These are phyloP conservation scores for Erynnis tages DNA, from an alignment of 2,888 invertebrate genomes.

Conservation along the genomic window DNA sequence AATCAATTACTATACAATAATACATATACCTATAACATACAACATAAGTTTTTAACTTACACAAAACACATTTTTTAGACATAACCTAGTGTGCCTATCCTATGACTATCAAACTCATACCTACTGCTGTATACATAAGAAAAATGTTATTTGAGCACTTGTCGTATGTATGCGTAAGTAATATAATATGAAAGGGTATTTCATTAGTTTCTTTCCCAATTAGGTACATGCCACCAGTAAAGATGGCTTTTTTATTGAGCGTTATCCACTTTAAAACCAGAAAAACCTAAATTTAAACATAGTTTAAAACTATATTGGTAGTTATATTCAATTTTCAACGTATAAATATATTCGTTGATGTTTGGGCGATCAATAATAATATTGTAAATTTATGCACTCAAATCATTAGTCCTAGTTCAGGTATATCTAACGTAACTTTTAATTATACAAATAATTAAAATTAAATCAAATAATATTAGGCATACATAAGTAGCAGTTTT, in stretches of 20 bases:
- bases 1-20: too few relatives aligned
- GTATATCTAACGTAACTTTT: too few relatives aligned
- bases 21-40: neutral
- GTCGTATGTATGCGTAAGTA: neutral
- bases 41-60: neutral
- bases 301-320: too few relatives aligned
- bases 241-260: neutral
- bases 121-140: slow-evolving; percentile 9
- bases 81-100: slow-evolving; percentile 9
- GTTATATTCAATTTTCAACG: too few relatives aligned
- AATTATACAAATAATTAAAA: too few relatives aligned
- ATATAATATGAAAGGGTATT: too few relatives aligned
- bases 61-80: neutral
- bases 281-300: too few relatives aligned
- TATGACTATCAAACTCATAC: slow-evolving; percentile 25
- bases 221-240: too few relatives aligned
- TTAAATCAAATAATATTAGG: neutral
- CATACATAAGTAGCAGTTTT: neutral
- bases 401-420: neutral
- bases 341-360: too few relatives aligned
- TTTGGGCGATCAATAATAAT: too few relatives aligned
- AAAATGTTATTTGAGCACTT: slow-evolving; percentile 17
- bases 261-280: neutral
- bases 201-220: too few relatives aligned
- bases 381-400: neutral